Conservation (phyloP, 1,140 invertebrate species). For the Maconellicoccus hirsutus region DNA sequence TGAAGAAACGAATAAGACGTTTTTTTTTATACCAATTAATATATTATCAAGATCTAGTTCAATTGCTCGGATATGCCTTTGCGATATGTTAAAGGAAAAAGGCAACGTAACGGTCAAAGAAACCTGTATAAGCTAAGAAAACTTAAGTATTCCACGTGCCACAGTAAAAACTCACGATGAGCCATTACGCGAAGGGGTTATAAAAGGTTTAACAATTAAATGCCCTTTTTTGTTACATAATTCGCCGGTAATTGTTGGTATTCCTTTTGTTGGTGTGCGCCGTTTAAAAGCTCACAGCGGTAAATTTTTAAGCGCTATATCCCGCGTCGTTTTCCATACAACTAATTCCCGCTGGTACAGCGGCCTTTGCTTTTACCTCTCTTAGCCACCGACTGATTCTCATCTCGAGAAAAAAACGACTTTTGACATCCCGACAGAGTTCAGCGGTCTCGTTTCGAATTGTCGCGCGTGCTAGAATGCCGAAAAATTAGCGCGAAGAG, state of each 20-base stretch:
- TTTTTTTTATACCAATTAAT: too few species aligned
- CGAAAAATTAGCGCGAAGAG: neutral
- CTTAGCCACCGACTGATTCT: neutral
- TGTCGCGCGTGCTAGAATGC: neutral
- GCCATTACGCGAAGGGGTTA: neutral
- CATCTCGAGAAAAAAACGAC: neutral
- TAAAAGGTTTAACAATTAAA: conserved; percentile 4
- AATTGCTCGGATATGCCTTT: too few species aligned
- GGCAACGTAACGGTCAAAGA: too few species aligned
- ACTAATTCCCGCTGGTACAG: neutral
- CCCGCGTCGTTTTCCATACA: neutral
- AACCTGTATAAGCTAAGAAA: too few species aligned
- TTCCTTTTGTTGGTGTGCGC: neutral
- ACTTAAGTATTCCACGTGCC: too few species aligned
- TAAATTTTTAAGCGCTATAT: neutral
- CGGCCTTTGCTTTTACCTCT: neutral
- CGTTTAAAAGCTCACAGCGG: neutral
- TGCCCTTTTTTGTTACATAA: conserved; percentile 5
- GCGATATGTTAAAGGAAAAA: too few species aligned
- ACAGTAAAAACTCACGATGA: too few species aligned
- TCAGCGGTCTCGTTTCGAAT: too few species aligned
- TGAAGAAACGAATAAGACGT: too few species aligned
- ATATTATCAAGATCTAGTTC: too few species aligned
- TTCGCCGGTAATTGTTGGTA: conserved; percentile 2
- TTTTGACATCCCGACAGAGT: too few species aligned